A percentile compares a stretch with the other conserved stretches of the same genome.
These are phyloP conservation scores for Muraenolepis orangiensis DNA, from an alignment of 2,797 vertebrate genomes.

Conservation along the genomic window DNA sequence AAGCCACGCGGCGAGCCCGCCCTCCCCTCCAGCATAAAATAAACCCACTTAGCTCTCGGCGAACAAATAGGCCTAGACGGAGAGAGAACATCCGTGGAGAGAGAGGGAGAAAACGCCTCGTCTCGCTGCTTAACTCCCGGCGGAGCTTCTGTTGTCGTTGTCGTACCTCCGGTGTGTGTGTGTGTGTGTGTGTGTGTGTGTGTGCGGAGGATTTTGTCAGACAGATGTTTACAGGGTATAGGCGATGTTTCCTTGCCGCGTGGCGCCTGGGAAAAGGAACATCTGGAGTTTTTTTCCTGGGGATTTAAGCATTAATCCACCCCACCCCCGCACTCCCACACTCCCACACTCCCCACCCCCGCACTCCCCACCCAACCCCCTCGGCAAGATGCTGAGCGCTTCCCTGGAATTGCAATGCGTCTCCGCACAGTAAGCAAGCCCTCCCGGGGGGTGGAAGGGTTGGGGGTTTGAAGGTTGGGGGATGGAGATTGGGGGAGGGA, in stretches of 20 bases:
- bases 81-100: slow-evolving; percentile 47
- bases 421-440: slow-evolving; percentile 53
- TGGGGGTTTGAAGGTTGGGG: slow-evolving; percentile 31
- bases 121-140: slow-evolving; percentile 54
- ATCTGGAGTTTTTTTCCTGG: slow-evolving; percentile 70
- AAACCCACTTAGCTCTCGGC: slow-evolving; percentile 49
- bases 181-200: no score
- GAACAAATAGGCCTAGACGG: slow-evolving; percentile 56
- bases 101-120: slow-evolving; percentile 55
- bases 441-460: slow-evolving; percentile 18
- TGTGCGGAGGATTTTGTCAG: slow-evolving; percentile 66
- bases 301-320: slow-evolving; percentile 68
- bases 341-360: no score
- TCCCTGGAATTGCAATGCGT: slow-evolving; percentile 62
- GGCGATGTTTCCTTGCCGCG: slow-evolving; percentile 56
- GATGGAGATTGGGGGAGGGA: slow-evolving; percentile 32
- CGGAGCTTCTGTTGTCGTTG: slow-evolving; percentile 57
- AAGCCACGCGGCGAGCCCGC: background rate
- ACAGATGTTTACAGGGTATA: slow-evolving; percentile 73
- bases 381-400: slow-evolving; percentile 56
- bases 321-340: no score
- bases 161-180: slow-evolving; percentile 53
- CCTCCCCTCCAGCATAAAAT: background rate
- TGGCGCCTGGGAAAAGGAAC: slow-evolving; percentile 62
- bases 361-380: background rate